Evolutionary conservation across 2,113 vertebrate species (phyloP).

Genomic region (Microtus richardsoni): DNA sequence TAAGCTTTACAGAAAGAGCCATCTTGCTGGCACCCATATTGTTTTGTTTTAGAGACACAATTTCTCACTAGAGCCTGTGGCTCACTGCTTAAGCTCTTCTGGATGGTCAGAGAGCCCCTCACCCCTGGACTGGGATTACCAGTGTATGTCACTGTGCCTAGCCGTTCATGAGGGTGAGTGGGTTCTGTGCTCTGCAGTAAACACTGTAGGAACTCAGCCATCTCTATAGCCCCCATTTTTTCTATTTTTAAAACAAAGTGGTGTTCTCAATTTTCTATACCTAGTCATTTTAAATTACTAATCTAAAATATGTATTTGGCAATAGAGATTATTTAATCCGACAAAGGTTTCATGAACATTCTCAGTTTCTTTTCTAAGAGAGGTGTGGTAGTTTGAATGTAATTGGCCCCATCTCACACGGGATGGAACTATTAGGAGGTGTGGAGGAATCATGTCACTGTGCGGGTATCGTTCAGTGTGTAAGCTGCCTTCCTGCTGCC

Average conservation of each 20-base stretch:
- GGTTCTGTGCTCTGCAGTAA: not conserved
- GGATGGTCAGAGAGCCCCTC: not conserved
- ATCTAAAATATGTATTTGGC: constrained; percentile 78
- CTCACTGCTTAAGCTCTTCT: not conserved
- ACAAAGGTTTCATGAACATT: constrained; percentile 55
- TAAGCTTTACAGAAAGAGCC: not conserved
- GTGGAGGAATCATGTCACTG: too few species aligned
- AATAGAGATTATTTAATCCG: constrained; percentile 69
- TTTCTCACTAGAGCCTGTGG: not conserved
- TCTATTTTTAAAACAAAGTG: not conserved
- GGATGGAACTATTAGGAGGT: too few species aligned
- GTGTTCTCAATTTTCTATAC: constrained; percentile 61
- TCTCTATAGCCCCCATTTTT: not conserved
- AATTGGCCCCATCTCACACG: too few species aligned
- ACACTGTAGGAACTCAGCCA: not conserved
- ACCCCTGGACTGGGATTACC: not conserved
- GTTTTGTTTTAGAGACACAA: not conserved
- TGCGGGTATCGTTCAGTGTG: too few species aligned
- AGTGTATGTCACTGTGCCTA: too few species aligned
- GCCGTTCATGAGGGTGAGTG: not conserved
- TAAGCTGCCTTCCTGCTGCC: too few species aligned
- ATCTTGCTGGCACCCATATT: not conserved
- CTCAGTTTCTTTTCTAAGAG: not conserved
- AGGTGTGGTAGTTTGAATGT: too few species aligned
- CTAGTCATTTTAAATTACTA: constrained; percentile 65